Evolutionary conservation across 2,888 invertebrate species (phyloP).

Genomic region (Tanaodytes sp.): DNA sequence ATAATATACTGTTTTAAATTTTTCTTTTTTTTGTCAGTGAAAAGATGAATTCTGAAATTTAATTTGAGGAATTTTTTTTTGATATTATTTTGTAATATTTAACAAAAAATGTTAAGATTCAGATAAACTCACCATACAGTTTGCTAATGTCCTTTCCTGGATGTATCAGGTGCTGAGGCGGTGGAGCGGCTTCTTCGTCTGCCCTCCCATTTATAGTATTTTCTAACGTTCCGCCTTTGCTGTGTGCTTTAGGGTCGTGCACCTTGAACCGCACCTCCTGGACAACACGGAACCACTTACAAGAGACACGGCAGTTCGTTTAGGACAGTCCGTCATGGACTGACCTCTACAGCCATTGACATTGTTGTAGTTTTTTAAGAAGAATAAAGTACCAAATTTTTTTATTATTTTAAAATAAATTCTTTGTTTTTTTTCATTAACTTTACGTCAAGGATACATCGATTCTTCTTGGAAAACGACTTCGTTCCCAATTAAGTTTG

Average conservation of each 20-base stretch:
- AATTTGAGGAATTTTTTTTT: no score
- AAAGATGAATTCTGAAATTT: no score
- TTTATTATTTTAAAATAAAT: background rate
- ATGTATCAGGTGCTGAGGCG: constrained; percentile 85
- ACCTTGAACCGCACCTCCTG: constrained; percentile 97
- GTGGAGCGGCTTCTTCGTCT: constrained; percentile 79
- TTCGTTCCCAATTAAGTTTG: no score
- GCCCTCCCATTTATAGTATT: constrained; percentile 89
- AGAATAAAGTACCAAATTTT: constrained; percentile 12
- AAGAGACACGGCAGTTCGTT: constrained; percentile 73
- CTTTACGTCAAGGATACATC: no score
- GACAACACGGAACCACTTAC: constrained; percentile 76
- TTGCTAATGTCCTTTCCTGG: constrained; percentile 95
- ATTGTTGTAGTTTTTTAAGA: constrained; percentile 11
- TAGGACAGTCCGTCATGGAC: constrained; percentile 63
- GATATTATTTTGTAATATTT: no score
- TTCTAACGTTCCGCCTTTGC: constrained; percentile 92
- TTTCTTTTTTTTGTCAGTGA: no score
- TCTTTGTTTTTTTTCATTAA: no score
- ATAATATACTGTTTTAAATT: no score
- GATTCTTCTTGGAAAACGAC: no score
- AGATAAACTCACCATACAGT: constrained; percentile 79
- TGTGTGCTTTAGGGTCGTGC: constrained; percentile 93
- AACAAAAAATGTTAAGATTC: no score
- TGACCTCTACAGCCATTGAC: constrained; percentile 31